Percentiles rank a stretch among this genome's conserved stretches.
These are phyloP conservation scores for Rhipidura dahli DNA, from an alignment of 2,113 vertebrate species.

Conservation along the genomic window DNA sequence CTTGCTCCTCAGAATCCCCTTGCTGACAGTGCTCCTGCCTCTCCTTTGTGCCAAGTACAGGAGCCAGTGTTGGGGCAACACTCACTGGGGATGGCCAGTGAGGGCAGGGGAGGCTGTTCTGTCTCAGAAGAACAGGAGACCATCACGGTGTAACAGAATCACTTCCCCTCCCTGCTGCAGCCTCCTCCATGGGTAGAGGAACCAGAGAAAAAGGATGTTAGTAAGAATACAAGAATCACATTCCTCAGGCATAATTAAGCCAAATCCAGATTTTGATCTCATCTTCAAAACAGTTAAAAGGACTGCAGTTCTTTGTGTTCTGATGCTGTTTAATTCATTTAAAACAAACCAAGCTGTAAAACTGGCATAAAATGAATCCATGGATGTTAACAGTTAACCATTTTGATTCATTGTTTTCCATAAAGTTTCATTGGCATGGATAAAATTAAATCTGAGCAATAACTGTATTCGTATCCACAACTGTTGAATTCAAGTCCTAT, in stretches of 20 bases:
- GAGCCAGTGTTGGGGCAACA: rapidly evolving
- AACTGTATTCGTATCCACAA: not conserved
- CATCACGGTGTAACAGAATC: not conserved
- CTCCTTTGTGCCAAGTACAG: not conserved
- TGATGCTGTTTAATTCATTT: not conserved
- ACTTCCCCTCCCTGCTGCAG: not conserved
- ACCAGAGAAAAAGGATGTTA: not conserved
- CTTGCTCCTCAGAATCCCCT: not conserved
- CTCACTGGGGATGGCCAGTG: not conserved
- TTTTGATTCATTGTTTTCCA: not conserved
- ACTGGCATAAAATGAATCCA: not conserved
- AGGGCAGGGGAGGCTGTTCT: not conserved
- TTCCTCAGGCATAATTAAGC: not conserved
- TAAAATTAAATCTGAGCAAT: not conserved
- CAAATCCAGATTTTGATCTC: not conserved
- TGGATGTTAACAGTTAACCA: not conserved
- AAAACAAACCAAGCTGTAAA: not conserved
- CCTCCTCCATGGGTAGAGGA: not conserved
- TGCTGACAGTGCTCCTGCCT: not conserved
- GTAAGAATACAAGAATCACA: not conserved
- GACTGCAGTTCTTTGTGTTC: not conserved
- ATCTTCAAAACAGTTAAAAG: not conserved
- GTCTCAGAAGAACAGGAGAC: not conserved
- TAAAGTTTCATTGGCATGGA: not conserved
- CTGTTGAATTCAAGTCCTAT: not conserved